Evolutionary conservation across 2,888 invertebrate genomes (phyloP).

Genomic region (Antitype chi): DNA sequence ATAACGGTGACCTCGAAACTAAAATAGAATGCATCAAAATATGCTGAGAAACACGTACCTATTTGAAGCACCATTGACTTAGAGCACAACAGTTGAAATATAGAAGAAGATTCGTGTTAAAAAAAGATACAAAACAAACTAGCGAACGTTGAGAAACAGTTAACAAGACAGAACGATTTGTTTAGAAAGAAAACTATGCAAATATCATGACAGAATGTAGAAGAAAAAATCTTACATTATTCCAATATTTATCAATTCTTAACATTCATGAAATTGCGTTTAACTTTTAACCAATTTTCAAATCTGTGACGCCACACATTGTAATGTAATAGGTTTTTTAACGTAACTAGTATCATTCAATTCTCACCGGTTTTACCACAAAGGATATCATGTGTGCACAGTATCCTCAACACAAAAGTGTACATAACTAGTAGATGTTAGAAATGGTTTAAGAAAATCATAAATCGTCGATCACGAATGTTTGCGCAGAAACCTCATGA

Average conservation of each 20-base stretch:
- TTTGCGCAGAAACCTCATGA: constrained; percentile 42
- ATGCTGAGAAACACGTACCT: background rate
- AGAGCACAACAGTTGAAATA: background rate
- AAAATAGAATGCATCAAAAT: constrained; percentile 27
- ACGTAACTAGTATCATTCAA: constrained; percentile 37
- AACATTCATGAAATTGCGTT: constrained; percentile 2
- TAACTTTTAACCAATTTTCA: constrained; percentile 21
- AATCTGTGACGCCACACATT: constrained; percentile 21
- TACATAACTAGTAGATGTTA: constrained; percentile 45
- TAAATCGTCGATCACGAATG: constrained; percentile 60
- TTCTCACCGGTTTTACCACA: constrained; percentile 36
- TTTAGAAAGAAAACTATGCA: background rate
- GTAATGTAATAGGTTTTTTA: constrained; percentile 24
- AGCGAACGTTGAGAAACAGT: background rate
- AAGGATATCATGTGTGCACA: constrained; percentile 38
- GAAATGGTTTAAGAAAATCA: constrained; percentile 39
- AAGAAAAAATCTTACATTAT: background rate
- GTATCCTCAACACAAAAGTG: constrained; percentile 35
- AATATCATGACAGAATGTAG: background rate
- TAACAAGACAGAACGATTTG: background rate
- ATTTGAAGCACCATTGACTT: constrained; percentile 8
- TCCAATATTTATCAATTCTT: background rate
- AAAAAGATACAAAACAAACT: background rate
- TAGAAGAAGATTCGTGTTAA: background rate
- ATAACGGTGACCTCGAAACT: constrained; percentile 44